phyloP scores from a whole-genome alignment of 2,113 vertebrate species.

The Solenodon paradoxus region DNA sequence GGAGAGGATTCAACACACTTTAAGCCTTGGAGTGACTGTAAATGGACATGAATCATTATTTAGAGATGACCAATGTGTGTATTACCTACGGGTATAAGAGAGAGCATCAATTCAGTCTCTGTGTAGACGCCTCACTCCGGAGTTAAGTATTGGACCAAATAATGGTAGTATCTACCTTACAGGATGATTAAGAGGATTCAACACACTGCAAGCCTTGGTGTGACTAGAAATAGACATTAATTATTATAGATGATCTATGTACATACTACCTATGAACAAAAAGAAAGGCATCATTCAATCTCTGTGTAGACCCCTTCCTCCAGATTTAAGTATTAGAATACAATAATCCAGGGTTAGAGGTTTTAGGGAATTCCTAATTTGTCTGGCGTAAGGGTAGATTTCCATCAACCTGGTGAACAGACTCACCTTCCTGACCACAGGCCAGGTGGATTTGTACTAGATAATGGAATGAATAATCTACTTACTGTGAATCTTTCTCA shows the following conservation, averaged over 20 bases:
- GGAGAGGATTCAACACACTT: background rate
- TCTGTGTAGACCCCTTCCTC: background rate
- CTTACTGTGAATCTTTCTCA: background rate
- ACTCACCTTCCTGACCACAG: background rate
- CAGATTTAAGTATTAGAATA: background rate
- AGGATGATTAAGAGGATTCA: no score
- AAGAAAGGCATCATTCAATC: background rate
- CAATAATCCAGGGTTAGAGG: background rate
- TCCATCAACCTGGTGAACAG: background rate
- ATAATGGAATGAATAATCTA: background rate
- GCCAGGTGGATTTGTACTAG: background rate
- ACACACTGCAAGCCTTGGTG: background rate
- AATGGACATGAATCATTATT: no score
- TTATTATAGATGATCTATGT: background rate
- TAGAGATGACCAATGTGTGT: no score
- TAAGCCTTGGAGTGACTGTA: no score
- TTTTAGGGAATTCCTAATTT: background rate
- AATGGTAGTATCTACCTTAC: no score
- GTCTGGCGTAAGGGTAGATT: background rate
- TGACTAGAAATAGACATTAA: background rate
- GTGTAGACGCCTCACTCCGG: no score
- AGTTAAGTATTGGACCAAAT: no score
- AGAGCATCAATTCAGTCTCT: no score
- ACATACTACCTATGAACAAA: background rate
- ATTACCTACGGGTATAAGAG: no score